A percentile compares a stretch with the other conserved stretches of the same genome.
These are phyloP conservation scores for Yponomeuta cagnagella DNA, from an alignment of 2,888 invertebrate species.

Conservation along the genomic window DNA sequence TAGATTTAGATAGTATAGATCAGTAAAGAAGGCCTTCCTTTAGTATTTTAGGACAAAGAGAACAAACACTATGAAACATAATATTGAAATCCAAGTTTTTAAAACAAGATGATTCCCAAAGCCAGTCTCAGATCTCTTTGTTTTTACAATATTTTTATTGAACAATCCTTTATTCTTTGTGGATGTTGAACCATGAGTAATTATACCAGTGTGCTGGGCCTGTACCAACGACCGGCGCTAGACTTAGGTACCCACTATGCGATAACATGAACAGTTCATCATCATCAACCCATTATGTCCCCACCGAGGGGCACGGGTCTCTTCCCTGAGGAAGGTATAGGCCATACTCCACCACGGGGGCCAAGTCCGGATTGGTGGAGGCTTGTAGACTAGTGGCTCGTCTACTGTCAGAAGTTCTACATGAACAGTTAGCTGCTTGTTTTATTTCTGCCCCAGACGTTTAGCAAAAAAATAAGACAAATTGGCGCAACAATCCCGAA, in stretches of 20 bases:
- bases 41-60: background rate
- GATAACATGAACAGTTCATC: background rate
- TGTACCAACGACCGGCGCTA: constrained; percentile 2
- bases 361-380: no score
- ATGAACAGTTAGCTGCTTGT: background rate
- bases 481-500: background rate
- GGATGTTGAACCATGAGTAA: background rate
- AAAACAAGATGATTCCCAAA: background rate
- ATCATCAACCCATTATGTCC: no score
- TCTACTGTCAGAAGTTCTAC: no score
- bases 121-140: background rate
- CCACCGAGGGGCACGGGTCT: no score
- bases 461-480: constrained; percentile 4
- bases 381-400: no score
- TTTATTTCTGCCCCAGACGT: constrained; percentile 6
- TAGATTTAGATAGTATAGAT: no score
- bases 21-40: background rate
- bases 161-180: constrained; percentile 11
- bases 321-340: no score
- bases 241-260: background rate
- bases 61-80: background rate
- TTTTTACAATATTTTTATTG: background rate
- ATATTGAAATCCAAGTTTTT: background rate
- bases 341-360: no score
- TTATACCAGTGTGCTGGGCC: constrained; percentile 10